phyloP scores from a whole-genome alignment of 1,140 invertebrate genomes.

The Penaeus chinensis region DNA sequence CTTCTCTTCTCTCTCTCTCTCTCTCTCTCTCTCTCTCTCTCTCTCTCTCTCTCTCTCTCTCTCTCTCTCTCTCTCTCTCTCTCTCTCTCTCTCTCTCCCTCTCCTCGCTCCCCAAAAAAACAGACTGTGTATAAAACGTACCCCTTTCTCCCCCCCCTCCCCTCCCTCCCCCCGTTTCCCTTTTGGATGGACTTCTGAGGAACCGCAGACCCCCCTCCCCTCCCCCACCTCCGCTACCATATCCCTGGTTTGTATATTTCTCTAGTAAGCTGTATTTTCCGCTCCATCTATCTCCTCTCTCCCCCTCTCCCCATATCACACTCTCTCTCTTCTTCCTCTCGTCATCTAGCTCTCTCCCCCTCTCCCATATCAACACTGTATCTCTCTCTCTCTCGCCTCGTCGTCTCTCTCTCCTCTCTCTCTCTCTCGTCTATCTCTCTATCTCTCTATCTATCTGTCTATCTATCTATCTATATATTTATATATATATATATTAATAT shows the following conservation, averaged over 20 bases:
- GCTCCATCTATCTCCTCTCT: background rate
- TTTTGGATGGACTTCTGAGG: too few relatives aligned
- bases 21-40: background rate
- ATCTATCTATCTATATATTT: background rate
- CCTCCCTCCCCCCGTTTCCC: too few relatives aligned
- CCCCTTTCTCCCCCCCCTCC: too few relatives aligned
- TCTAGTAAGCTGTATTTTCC: background rate
- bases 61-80: background rate
- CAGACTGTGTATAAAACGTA: too few relatives aligned
- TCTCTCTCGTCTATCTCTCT: background rate
- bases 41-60: background rate
- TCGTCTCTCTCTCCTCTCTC: slow-evolving; percentile 1
- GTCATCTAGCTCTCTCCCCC: background rate
- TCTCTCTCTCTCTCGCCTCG: background rate
- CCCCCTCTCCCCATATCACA: background rate
- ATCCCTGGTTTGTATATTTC: too few relatives aligned
- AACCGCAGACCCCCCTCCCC: background rate
- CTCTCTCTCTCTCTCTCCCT: background rate
- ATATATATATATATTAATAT: too few relatives aligned
- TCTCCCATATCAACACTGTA: too few relatives aligned
- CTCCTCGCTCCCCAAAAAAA: background rate
- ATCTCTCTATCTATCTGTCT: background rate
- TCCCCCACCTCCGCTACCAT: too few relatives aligned
- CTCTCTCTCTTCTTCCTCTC: background rate
- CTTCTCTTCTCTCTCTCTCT: background rate